Conservation (phyloP, 1,140 invertebrate genomes). For the Gonioctena quinquepunctata region DNA sequence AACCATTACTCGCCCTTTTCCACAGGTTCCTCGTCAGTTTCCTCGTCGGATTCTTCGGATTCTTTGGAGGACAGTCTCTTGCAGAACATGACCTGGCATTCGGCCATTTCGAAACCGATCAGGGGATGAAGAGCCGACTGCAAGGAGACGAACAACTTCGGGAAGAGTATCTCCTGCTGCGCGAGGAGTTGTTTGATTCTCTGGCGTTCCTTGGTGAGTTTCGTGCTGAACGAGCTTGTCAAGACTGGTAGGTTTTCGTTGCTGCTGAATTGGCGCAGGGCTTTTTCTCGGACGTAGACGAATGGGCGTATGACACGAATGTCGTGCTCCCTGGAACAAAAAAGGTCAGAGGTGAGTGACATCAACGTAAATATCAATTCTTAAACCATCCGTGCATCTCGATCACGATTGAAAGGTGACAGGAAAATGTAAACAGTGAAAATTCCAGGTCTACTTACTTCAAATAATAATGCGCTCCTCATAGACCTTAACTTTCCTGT, state of each 20-base stretch:
- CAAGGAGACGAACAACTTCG: constrained; percentile 70
- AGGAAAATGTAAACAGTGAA: neutral
- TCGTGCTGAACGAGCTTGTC: constrained; percentile 60
- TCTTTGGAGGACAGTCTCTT: constrained; percentile 34
- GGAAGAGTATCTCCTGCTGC: constrained; percentile 77
- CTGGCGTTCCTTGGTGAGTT: constrained; percentile 64
- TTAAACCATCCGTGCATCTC: too few species aligned
- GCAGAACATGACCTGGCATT: constrained; percentile 53
- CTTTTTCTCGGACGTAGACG: constrained; percentile 81
- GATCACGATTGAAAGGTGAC: neutral
- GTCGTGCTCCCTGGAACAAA: constrained; percentile 70
- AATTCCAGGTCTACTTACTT: constrained; percentile 53
- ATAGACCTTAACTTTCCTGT: constrained; percentile 78
- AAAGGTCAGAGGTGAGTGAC: too few species aligned
- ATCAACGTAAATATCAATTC: too few species aligned
- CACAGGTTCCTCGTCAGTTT: constrained; percentile 49
- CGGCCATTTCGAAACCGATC: constrained; percentile 63
- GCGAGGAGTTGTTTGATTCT: constrained; percentile 72
- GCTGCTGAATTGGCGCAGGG: constrained; percentile 70
- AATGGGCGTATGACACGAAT: constrained; percentile 85
- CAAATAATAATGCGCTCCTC: constrained; percentile 81
- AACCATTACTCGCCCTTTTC: neutral
- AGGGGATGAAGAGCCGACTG: constrained; percentile 72
- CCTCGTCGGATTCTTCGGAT: constrained; percentile 31
- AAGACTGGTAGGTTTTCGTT: constrained; percentile 70